phyloP scores from a whole-genome alignment of 2,113 vertebrate species.

The Gulo gulo region DNA sequence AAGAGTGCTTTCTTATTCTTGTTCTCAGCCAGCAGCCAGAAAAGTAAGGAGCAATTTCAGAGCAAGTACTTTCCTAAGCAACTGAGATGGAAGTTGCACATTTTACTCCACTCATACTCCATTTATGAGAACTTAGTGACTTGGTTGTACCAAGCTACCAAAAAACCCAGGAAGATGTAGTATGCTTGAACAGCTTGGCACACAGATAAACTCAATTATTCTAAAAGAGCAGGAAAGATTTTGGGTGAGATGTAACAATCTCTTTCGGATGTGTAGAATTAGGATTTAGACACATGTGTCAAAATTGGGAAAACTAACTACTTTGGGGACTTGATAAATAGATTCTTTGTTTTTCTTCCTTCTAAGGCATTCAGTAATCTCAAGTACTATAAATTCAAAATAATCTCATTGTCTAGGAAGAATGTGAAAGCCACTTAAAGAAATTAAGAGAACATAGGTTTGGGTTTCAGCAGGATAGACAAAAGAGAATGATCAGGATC shows the following conservation, averaged over 20 bases:
- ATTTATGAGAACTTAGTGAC: neutral
- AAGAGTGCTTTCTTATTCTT: neutral
- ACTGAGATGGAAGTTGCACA: neutral
- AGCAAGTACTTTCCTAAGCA: neutral
- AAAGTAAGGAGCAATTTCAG: neutral
- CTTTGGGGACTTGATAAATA: neutral
- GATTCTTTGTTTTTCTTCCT: neutral
- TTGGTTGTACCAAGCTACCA: too few relatives aligned
- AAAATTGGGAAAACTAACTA: neutral
- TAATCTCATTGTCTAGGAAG: neutral
- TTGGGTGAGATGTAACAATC: neutral
- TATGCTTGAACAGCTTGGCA: neutral
- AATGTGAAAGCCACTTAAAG: neutral
- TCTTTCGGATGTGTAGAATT: neutral
- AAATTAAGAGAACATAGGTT: neutral
- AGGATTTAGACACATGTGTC: neutral
- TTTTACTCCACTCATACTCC: neutral
- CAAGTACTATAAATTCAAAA: neutral
- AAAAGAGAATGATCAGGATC: neutral
- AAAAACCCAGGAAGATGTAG: neutral
- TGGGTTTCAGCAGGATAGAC: neutral
- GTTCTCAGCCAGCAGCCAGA: neutral
- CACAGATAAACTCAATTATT: neutral
- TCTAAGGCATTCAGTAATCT: neutral
- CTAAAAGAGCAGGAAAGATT: neutral